Evolutionary conservation across 2,888 invertebrate species (phyloP).

Genomic region (Chydorus sphaericus): DNA sequence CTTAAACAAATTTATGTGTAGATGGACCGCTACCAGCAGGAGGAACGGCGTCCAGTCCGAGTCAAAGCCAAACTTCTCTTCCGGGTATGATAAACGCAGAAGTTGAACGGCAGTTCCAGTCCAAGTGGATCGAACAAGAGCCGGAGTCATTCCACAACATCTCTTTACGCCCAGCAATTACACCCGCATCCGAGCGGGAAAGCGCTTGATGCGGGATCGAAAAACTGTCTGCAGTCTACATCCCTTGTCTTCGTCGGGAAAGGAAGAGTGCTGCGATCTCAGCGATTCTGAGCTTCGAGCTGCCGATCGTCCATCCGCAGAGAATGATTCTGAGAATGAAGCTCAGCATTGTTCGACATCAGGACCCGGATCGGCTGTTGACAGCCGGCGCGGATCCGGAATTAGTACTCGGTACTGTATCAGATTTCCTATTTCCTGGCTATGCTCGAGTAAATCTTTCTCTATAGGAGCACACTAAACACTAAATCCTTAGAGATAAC

Average conservation of each 20-base stretch:
- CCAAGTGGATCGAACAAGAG: constrained; percentile 20
- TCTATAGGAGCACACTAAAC: too few relatives aligned
- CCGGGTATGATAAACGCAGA: neutral
- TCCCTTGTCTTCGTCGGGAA: constrained; percentile 23
- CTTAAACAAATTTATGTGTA: too few relatives aligned
- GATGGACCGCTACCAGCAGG: neutral
- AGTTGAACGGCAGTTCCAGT: too few relatives aligned
- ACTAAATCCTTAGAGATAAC: too few relatives aligned
- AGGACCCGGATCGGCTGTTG: constrained; percentile 5
- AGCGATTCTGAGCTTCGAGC: neutral
- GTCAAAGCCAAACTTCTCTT: neutral
- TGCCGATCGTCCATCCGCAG: neutral
- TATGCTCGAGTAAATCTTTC: too few relatives aligned
- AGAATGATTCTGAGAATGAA: constrained; percentile 7
- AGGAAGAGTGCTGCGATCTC: neutral
- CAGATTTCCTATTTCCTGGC: too few relatives aligned
- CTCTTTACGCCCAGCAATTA: constrained; percentile 21
- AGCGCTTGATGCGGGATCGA: constrained; percentile 24
- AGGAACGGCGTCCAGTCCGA: neutral
- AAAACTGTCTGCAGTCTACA: constrained; percentile 26
- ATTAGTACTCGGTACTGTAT: neutral
- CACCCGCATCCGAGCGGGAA: too few relatives aligned
- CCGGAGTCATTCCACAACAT: constrained; percentile 26
- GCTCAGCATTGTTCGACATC: neutral
- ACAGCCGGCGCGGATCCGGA: constrained; percentile 8